Evolutionary conservation across 1,140 invertebrate species (phyloP), one percentile per base, ranked within the genome.

Genomic region (Eriocheir sinensis): DNA sequence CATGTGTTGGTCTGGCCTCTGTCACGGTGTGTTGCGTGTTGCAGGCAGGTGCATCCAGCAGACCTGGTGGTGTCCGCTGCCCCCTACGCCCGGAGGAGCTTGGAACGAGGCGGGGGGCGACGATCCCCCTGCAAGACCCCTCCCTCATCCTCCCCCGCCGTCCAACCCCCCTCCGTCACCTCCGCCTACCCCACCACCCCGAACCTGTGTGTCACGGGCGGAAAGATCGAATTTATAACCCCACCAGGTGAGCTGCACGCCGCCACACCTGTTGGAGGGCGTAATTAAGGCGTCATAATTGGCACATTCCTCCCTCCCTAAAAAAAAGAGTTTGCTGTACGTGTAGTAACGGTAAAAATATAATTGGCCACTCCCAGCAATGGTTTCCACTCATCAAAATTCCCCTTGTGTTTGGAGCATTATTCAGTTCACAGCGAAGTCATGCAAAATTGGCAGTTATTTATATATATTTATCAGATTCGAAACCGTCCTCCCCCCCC

Each of bases 151-250:
- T 36, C n/a, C 83, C 40, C 81, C 91, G 30, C 79, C 89, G 44
- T 30, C 85, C 92, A 34, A 41, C 85, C n/a, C 94, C 41, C 92
- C 60, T 60, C 48, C 80, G 34, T 89, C 92, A 85, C 89, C 89
- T 91, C 80, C 89, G 95, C 95, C 89, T 95, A 95, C 92, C 95
- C 92, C 89, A 93, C 89, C 36, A 91, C 92, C 17, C 95, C 95
- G 40, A 95, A 95, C 92, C 85, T 95, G 21, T 95, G 95, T 80
- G 95, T 95, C 34, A 95, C 92, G 41, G 92, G 72, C 32, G 95
- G 95, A 17, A 95, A 95, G 81, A 95, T 95, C 32, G 95, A 93
- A 79, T 95, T 95, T 80, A 95, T 95, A 34, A 93, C 92, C 30
- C 95, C 92, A n/a, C 95, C 95, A 93, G 95, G 95, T 95, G 86